These are phyloP conservation scores for Pyralis farinalis DNA, from an alignment of 2,888 invertebrate genomes.

Conservation along the genomic window DNA sequence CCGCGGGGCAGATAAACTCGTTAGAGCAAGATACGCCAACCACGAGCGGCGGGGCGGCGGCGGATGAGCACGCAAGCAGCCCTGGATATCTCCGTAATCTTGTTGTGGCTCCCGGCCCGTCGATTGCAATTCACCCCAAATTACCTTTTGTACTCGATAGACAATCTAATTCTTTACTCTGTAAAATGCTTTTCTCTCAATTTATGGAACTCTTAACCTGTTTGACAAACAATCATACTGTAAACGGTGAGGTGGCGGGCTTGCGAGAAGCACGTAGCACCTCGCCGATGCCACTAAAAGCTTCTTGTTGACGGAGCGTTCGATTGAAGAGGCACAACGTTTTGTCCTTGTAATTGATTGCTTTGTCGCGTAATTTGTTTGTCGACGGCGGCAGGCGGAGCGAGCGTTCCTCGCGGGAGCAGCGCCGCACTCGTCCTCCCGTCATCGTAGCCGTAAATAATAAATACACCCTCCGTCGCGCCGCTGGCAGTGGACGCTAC, in stretches of 20 bases:
- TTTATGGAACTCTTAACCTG: constrained; percentile 36
- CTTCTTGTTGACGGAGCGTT: constrained; percentile 78
- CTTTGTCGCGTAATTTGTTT: constrained; percentile 81
- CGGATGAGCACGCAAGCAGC: constrained; percentile 48
- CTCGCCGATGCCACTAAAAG: constrained; percentile 67
- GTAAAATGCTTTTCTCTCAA: constrained; percentile 55
- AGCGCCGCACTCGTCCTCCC: constrained; percentile 52
- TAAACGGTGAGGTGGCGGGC: constrained; percentile 45
- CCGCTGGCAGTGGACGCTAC: constrained; percentile 20
- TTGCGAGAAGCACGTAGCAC: constrained; percentile 56
- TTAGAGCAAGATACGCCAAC: constrained; percentile 68
- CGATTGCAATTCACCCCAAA: constrained; percentile 66
- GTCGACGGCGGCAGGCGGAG: constrained; percentile 48
- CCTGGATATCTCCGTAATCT: constrained; percentile 68
- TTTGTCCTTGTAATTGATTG: constrained; percentile 79
- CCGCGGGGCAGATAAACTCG: constrained; percentile 79
- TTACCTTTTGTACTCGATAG: constrained; percentile 69
- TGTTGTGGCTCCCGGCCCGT: constrained; percentile 65
- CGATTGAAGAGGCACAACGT: constrained; percentile 67
- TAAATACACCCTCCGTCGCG: constrained; percentile 48
- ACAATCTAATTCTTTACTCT: constrained; percentile 65
- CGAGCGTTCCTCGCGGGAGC: constrained; percentile 63
- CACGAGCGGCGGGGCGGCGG: constrained; percentile 36
- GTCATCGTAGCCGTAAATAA: constrained; percentile 70
- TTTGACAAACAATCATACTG: constrained; percentile 47